Evolutionary conservation across 2,888 invertebrate genomes (phyloP).

Genomic region (Branchellion lobata): DNA sequence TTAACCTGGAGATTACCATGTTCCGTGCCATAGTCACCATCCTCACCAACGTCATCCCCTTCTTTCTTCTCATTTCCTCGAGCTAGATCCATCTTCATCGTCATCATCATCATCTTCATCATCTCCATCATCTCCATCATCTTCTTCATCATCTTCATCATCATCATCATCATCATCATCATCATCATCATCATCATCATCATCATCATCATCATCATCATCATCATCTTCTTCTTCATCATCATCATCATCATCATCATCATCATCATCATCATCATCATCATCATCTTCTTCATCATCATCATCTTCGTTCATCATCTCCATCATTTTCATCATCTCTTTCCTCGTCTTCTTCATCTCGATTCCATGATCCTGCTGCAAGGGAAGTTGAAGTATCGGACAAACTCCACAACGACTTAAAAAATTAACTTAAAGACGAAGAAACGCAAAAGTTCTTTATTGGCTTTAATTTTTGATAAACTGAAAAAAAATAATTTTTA

Average conservation of each 20-base stretch:
- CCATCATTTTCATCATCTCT: background rate
- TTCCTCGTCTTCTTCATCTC: background rate
- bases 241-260: constrained; percentile 17
- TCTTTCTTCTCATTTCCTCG: too few relatives aligned
- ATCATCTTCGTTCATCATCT: constrained; percentile 5
- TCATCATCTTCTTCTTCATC: constrained; percentile 1
- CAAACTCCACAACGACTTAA: constrained; percentile 1
- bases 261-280: constrained; percentile 7
- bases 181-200: constrained; percentile 30
- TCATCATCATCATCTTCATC: too few relatives aligned
- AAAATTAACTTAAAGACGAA: background rate
- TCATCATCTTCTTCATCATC: background rate
- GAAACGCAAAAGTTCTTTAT: background rate
- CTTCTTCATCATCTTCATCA: constrained; percentile 38
- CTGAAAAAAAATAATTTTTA: too few relatives aligned
- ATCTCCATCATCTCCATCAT: background rate
- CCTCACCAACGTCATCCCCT: too few relatives aligned
- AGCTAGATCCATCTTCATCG: too few relatives aligned
- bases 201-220: constrained; percentile 25
- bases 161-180: constrained; percentile 33
- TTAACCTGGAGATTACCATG: too few relatives aligned
- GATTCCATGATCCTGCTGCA: constrained; percentile 1
- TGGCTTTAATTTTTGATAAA: background rate
- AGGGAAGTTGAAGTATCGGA: background rate
- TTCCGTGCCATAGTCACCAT: too few relatives aligned